phyloP scores from a whole-genome alignment of 2,888 invertebrate species.

The Ectropis crepuscularia region DNA sequence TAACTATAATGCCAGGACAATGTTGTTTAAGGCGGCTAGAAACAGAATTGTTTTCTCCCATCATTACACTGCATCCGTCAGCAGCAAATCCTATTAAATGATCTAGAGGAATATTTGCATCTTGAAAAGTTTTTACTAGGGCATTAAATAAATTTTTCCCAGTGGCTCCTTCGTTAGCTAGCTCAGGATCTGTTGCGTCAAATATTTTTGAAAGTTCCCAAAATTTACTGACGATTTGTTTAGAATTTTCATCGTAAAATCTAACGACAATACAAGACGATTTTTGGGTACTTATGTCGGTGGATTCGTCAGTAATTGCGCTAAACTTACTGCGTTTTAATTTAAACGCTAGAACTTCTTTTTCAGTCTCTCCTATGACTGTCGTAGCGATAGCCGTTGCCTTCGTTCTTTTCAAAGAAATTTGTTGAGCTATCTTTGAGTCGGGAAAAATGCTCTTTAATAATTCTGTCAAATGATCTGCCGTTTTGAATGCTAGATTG shows the following conservation, averaged over 20 bases:
- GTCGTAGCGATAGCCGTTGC: too few species aligned
- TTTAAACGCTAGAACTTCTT: too few species aligned
- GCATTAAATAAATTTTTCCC: neutral
- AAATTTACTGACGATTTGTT: neutral
- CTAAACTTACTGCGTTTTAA: neutral
- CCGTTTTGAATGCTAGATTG: too few species aligned
- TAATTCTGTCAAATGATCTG: too few species aligned
- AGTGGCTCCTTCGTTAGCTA: neutral
- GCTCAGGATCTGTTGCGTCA: neutral
- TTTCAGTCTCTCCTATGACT: too few species aligned
- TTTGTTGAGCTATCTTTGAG: too few species aligned
- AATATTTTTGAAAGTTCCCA: neutral
- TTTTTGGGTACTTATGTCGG: neutral
- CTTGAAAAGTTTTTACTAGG: neutral
- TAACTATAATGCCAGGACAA: neutral
- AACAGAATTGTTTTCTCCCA: constrained; percentile 3
- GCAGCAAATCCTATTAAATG: neutral
- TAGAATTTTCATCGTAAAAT: neutral
- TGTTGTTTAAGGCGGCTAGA: neutral
- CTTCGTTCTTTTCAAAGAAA: too few species aligned
- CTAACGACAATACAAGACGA: neutral
- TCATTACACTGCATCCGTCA: neutral
- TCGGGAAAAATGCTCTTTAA: too few species aligned
- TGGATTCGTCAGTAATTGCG: neutral
- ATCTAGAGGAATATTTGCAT: neutral